Percentiles rank a stretch among this genome's conserved stretches.
These are phyloP conservation scores for Epinotia nisella DNA, from an alignment of 2,888 invertebrate genomes.

Conservation along the genomic window DNA sequence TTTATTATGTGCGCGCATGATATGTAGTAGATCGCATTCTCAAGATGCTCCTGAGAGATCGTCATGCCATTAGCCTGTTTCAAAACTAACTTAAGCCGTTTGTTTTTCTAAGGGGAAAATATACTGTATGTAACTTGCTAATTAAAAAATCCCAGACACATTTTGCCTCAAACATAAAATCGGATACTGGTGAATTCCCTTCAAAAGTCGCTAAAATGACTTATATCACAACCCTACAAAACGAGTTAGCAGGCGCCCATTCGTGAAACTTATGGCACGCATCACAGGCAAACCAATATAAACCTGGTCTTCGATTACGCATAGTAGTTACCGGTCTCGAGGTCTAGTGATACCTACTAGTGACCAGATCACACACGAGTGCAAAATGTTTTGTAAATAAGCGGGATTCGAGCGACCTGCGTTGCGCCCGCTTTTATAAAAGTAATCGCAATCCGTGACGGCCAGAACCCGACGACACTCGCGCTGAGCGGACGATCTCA, in stretches of 20 bases:
- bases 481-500: slow-evolving; percentile 17
- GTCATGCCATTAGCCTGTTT: no score
- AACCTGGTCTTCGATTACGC: neutral
- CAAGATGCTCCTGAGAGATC: no score
- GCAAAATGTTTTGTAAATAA: neutral
- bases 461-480: slow-evolving; percentile 27
- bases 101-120: no score
- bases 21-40: no score
- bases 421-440: slow-evolving; percentile 59
- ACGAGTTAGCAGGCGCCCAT: slow-evolving; percentile 2
- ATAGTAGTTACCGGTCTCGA: neutral
- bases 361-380: neutral
- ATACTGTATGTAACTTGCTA: no score
- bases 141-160: no score
- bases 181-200: slow-evolving; percentile 18
- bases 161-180: no score
- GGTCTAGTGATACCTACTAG: neutral
- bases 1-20: no score
- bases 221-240: slow-evolving; percentile 28
- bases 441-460: slow-evolving; percentile 48
- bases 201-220: neutral
- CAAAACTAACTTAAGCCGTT: no score
- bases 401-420: slow-evolving; percentile 31
- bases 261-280: neutral
- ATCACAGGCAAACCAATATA: neutral